Evolutionary conservation across 2,888 invertebrate species (phyloP).

Genomic region (Automeris io): DNA sequence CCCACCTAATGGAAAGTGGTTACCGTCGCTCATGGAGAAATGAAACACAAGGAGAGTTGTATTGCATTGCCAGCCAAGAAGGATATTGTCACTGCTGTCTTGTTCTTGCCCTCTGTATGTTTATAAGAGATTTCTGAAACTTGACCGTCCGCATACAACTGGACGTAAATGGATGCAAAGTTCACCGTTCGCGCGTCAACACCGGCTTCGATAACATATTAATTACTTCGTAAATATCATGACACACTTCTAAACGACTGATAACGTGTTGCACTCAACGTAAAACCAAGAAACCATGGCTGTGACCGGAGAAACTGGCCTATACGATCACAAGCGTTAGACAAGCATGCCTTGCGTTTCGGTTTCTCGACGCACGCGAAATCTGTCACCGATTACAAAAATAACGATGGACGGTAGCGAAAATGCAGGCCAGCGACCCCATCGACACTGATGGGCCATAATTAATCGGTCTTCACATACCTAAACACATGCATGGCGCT

Average conservation of each 20-base stretch:
- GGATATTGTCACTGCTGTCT: conserved; percentile 3
- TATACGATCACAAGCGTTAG: conserved; percentile 27
- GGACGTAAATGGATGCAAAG: conserved; percentile 45
- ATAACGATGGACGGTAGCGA: conserved; percentile 45
- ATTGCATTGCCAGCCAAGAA: conserved; percentile 4
- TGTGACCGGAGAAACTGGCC: conserved; percentile 17
- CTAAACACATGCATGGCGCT: conserved; percentile 71
- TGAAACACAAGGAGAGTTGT: too few relatives aligned
- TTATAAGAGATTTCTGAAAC: conserved; percentile 18
- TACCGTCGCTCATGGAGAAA: too few relatives aligned
- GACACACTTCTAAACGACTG: conserved; percentile 61
- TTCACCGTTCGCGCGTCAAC: conserved; percentile 44
- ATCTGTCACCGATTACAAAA: conserved; percentile 50
- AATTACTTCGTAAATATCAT: conserved; percentile 71
- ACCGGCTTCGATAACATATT: conserved; percentile 61
- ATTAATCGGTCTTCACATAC: conserved; percentile 70
- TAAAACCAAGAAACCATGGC: conserved; percentile 13
- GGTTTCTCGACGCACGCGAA: conserved; percentile 23
- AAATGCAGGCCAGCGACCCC: conserved; percentile 63
- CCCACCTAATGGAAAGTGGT: too few relatives aligned
- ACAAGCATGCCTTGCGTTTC: conserved; percentile 25
- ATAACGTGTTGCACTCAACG: conserved; percentile 34
- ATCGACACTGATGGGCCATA: conserved; percentile 62
- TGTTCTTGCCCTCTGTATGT: conserved; percentile 7
- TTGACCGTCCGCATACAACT: conserved; percentile 24